Evolutionary conservation across 2,113 vertebrate genomes (phyloP).

Genomic region (Alligator mississippiensis): DNA sequence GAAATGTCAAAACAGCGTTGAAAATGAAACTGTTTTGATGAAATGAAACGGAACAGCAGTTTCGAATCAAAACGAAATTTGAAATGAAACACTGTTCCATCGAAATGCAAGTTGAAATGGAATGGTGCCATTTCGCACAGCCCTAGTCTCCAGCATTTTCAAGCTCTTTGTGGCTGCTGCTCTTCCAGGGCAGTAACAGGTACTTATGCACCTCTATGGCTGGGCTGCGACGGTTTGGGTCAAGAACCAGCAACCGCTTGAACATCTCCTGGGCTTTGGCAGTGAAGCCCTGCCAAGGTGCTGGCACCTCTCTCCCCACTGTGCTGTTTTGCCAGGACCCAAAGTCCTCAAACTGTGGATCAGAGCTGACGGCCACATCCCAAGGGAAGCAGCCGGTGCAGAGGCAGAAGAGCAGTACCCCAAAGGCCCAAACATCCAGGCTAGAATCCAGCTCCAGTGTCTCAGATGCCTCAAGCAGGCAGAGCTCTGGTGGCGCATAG

Average conservation of each 20-base stretch:
- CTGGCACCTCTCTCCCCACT: conserved; percentile 53
- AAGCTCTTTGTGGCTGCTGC: too few species aligned
- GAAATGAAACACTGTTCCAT: too few species aligned
- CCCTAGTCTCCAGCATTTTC: too few species aligned
- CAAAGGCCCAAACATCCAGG: conserved; percentile 91
- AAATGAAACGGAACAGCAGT: too few species aligned
- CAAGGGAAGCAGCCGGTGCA: conserved; percentile 90
- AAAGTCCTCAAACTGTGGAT: conserved; percentile 82
- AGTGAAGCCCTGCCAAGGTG: conserved; percentile 81
- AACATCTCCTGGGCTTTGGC: conserved; percentile 81
- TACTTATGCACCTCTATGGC: conserved; percentile 83
- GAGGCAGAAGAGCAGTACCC: conserved; percentile 87
- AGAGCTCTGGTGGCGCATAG: conserved; percentile 88
- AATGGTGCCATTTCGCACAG: too few species aligned
- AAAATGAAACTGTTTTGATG: too few species aligned
- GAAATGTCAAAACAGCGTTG: too few species aligned
- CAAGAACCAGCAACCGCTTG: conserved; percentile 83
- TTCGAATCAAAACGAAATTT: too few species aligned
- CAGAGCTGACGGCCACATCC: conserved; percentile 82
- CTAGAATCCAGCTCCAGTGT: conserved; percentile 84
- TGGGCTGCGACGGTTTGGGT: conserved; percentile 80
- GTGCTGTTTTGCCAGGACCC: conserved; percentile 81
- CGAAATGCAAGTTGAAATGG: too few species aligned
- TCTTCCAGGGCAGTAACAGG: conserved; percentile 58
- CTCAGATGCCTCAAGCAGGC: conserved; percentile 38